Evolutionary conservation across 2,888 invertebrate species (phyloP), one percentile per base, ranked within the genome.

Genomic region (Eucera pruinosa): DNA sequence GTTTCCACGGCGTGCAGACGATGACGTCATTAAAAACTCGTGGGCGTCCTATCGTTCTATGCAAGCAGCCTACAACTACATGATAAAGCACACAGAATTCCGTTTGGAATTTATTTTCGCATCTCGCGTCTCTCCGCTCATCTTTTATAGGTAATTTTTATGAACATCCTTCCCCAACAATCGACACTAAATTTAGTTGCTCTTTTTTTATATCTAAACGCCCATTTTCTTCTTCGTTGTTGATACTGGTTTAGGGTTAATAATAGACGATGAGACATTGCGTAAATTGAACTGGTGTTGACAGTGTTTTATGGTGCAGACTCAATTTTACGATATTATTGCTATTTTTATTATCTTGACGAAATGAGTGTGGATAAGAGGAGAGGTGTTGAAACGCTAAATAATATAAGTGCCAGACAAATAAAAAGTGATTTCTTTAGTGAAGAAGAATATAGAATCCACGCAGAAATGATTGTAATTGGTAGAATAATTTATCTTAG

Each of bases 11-110:
- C 39, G 60, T 60, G 20, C 15, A 20, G 60, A 48, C 15, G 23
- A 18, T 78, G 75, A 78, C 78, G 78, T 78, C 78, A 78, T 75
- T 66, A 23, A 30, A 61, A 65, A 45, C 61, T 41, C 50, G 78
- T 78, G 43, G 65, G 67, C 69, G 78, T 70, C 41, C 11, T 39
- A 13, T 18, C 69, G 78, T 70, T 47, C 11, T 39, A 13, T 18
- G 6, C n/a, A 27, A 48, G 43, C n/a, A 23, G 58, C 36, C 36
- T 60, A 77, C 87, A 86, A 52, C 50, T 45, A 39, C 36, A 41
- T 30, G 45, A 65, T 68, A 68, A 41, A 65, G 45, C 65, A 47
- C 54, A 33, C 30, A 54, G 20, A 45, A 25, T 39, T 25, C 23
- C 48, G 64, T 75, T 73, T 55, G 18, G 43, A 60, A 54, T 68